Base-by-base conservation (phyloP, 2,888 invertebrate genomes). In the Ectobius pallidus region DNA sequence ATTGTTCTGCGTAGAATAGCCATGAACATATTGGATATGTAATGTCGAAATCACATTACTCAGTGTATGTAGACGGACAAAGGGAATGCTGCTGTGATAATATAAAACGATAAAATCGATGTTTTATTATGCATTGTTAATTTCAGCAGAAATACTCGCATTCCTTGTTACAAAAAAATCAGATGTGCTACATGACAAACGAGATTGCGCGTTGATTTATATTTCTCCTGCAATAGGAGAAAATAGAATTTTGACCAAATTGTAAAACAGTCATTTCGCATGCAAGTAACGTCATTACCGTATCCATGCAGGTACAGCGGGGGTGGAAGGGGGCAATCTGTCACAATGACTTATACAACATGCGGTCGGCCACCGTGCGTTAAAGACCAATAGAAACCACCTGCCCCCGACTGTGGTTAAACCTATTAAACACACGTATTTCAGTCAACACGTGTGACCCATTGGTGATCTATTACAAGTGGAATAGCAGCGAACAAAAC, bases 341-440 rank as follows among this genome's bases (percentile, higher is more conserved):
- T 65, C 65, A 65, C 44, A 65, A 30, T 46, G 65, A 65, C 65
- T 65, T 65, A 65, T 46, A 1, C 22, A 32, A 9, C 46, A 25
- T 44, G 65, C 39, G 65, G 65, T 42, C 6, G 42, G 22, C 42
- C 44, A 39, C 44, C 27, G 44, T n/a, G 32, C 30, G 58, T 58
- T 58, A 58, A 58, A 58, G 27, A 58, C 42, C 46, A 65, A 46
- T 58, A 58, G 32, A 18, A 58, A 30, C 30, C 58, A 58, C 32
- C 58, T 58, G 58, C 58, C 58, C 27, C 46, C 58, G 27, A n/a
- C 46, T 11, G 65, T 2, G 44, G n/a, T 25, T 42, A 25, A 18
- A 25, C 9, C 65, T 46, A 46, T 65, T 44, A 65, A 65, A 65
- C 65, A 46, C 65, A 30, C 65, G 65, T 65, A 46, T 65, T 65